Percentiles rank a stretch among this genome's conserved stretches.
phyloP scores from a whole-genome alignment of 2,797 vertebrate genomes.

The Peromyscus melanophrys region DNA sequence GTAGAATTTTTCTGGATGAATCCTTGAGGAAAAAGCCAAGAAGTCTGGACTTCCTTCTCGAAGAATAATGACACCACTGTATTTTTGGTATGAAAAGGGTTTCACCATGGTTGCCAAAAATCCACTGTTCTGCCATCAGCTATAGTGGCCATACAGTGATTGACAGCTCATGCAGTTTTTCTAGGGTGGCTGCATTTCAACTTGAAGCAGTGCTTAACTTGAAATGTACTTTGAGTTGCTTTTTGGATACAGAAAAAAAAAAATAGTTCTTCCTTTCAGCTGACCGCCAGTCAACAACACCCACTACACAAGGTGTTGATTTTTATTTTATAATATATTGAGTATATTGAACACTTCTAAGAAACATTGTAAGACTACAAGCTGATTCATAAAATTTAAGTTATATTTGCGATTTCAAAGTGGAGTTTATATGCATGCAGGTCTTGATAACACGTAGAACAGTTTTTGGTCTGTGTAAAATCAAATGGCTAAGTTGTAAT shows the following conservation, averaged over 20 bases:
- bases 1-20: constrained; percentile 71
- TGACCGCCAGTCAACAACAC: constrained; percentile 22
- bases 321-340: background rate
- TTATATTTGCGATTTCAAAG: background rate
- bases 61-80: constrained; percentile 68
- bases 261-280: constrained; percentile 40
- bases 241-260: constrained; percentile 35
- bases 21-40: constrained; percentile 68
- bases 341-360: background rate
- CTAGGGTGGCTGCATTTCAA: constrained; percentile 61
- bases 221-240: constrained; percentile 61
- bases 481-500: background rate
- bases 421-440: background rate
- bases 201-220: constrained; percentile 57
- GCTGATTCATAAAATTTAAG: background rate
- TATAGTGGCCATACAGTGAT: constrained; percentile 27
- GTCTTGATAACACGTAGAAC: background rate
- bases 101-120: constrained; percentile 78
- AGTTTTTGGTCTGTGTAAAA: background rate
- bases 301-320: background rate
- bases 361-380: background rate
- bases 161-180: constrained; percentile 21
- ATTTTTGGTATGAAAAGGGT: constrained; percentile 79
- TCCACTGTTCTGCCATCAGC: constrained; percentile 66
- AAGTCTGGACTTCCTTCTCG: constrained; percentile 25